Percentiles rank a stretch among this genome's conserved stretches.
phyloP scores from a whole-genome alignment of 2,113 vertebrate genomes.

The Pomatorhinus ruficollis region DNA sequence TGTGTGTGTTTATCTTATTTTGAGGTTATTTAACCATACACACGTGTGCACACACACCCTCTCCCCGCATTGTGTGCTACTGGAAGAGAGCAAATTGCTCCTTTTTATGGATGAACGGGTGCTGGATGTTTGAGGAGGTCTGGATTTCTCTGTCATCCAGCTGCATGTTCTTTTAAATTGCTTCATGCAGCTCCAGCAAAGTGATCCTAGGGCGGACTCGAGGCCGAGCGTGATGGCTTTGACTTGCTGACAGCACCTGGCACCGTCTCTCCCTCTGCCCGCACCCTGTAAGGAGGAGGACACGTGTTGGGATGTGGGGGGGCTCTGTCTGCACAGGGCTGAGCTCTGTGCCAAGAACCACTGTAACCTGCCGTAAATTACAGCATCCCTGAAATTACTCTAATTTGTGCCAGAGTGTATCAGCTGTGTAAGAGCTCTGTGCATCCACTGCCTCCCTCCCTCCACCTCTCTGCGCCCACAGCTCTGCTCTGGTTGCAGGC shows the following conservation, averaged over 20 bases:
- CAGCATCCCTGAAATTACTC: not conserved
- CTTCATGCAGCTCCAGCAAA: not conserved
- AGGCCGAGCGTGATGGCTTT: not conserved
- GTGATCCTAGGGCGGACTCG: not conserved
- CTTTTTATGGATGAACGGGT: not conserved
- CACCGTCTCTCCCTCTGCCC: not conserved
- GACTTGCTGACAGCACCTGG: conserved; percentile 9
- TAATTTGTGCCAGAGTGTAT: not conserved
- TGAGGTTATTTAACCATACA: not conserved
- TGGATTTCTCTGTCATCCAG: not conserved
- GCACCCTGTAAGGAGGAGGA: not conserved
- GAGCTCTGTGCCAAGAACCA: not conserved
- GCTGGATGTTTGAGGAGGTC: not conserved
- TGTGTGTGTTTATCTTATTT: not conserved
- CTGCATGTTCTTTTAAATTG: not conserved
- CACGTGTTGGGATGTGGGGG: not conserved
- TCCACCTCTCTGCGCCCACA: accelerated
- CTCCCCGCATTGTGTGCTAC: not conserved
- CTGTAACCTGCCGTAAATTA: not conserved
- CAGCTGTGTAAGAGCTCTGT: not conserved
- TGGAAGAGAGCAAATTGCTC: not conserved
- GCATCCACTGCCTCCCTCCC: not conserved
- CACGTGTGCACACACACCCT: accelerated
- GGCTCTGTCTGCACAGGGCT: not conserved
- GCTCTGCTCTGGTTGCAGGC: not conserved